Evolutionary conservation across 1,140 invertebrate genomes (phyloP).

Genomic region (honey bee (Apis mellifera)): Amel_HAv3.1 CM009945.2:5390001-5390500

Average conservation of each 20-base stretch:
- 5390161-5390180: too few species aligned
- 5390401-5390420: too few species aligned
- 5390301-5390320: too few species aligned
- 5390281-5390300: too few species aligned
- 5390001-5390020: slow-evolving; percentile 22
- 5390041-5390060: slow-evolving; percentile 29
- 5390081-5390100: background rate
- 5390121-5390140: background rate
- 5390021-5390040: slow-evolving; percentile 4
- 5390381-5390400: background rate
- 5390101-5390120: background rate
- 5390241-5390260: too few species aligned
- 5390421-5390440: slow-evolving; percentile 16
- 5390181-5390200: too few species aligned
- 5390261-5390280: too few species aligned
- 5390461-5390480: background rate
- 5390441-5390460: background rate
- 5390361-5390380: too few species aligned
- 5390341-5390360: too few species aligned
- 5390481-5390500: slow-evolving; percentile 1
- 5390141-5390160: background rate
- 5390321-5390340: too few species aligned
- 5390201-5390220: too few species aligned
- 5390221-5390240: too few species aligned
- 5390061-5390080: slow-evolving; percentile 33